Base-by-base conservation (phyloP, 2,888 invertebrate genomes). In the Esperia sulphurella region DNA sequence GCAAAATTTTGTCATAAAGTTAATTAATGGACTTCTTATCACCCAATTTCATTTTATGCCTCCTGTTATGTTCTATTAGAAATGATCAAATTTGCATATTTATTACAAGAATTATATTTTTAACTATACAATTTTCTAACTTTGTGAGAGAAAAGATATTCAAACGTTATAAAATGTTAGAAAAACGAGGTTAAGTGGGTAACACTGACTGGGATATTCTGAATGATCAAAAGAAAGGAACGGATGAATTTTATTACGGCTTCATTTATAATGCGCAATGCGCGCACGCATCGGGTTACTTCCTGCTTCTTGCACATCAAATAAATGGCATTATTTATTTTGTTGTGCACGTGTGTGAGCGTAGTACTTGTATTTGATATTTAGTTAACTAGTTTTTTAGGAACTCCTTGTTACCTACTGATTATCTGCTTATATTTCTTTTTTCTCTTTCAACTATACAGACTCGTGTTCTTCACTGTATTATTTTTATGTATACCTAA, bases 241-340 rank as follows among this genome's bases (percentile, higher is more conserved):
- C 69, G 70, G 66, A 73, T 61, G 69, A 64, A 65, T 69, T 79
- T 78, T 76, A 72, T 78, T 75, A 65, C 63, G 59, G 63, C 71
- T 64, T 69, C 48, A 65, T 71, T 71, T 71, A 63, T 75, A 67
- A 74, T 65, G 71, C 58, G 66, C 64, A 39, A 39, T 68, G 62
- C 60, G 62, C 60, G 58, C 63, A 52, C 57, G 69, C 56, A 59
- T 72, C 65, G 53, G 63, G 68, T 75, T 79, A 69, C 74, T 75
- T 79, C 82, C 79, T 71, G 69, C 65, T 73, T 65, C 50, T 44
- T 39, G 45, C 56, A 53, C 52, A 48, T 53, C 45, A 48, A 46
- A 51, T 45, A 45, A 45, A 43, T 41, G 38, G 35, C 45, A 49
- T 51, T 54, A 41, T 21, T 21, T 53, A 53, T 30, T 50, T 49